Base-by-base conservation (phyloP, 1,140 invertebrate genomes). In the Myzus persicae region DNA sequence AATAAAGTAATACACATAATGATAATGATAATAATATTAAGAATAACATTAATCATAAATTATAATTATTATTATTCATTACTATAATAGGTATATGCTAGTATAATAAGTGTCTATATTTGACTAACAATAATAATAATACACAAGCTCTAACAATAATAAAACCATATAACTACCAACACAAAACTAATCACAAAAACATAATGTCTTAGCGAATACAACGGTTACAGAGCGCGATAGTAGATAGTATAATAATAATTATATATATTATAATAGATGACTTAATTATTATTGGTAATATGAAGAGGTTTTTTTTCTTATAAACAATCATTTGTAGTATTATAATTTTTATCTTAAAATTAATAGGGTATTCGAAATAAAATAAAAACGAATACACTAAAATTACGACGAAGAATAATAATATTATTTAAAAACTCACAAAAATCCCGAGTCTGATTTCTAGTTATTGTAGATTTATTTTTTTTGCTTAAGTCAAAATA, bases 111-210 rank as follows among this genome's bases (percentile, higher is more conserved):
- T 88, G 85, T 88, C 85, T 88, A 88, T 44, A 31, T 88, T 88
- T 40, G 85, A 88, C 85, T 88, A 88, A 88, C 85, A 88, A 88
- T 88, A 87, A 87, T 87, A 87, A 88, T 88, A 48, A 88, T 88
- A 46, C 26, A 44, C 48, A 88, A 88, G 85, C 85, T 22, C 85
- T 88, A 87, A 88, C 85, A 88, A 48, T 46, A 88, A 88, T 88
- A n/a, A 44, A 88, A 88, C 18, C 85, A 40, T 88, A 88, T 88
- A 88, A 88, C 85, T 88, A 88, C 85, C 11, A 88, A 88, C 85
- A 20, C 85, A 88, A 88, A 88, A 88, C 42, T 88, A 88, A 48
- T 88, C 85, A 46, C 44, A n/a, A 88, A 48, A 88, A 85, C 40
- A 85, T 22, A 48, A 88, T 40, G n/a, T 88, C 42, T 48, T 38